Evolutionary conservation across 2,888 invertebrate species (phyloP), one percentile per base, ranked within the genome.

Genomic region (Andrena haemorrhoa): DNA sequence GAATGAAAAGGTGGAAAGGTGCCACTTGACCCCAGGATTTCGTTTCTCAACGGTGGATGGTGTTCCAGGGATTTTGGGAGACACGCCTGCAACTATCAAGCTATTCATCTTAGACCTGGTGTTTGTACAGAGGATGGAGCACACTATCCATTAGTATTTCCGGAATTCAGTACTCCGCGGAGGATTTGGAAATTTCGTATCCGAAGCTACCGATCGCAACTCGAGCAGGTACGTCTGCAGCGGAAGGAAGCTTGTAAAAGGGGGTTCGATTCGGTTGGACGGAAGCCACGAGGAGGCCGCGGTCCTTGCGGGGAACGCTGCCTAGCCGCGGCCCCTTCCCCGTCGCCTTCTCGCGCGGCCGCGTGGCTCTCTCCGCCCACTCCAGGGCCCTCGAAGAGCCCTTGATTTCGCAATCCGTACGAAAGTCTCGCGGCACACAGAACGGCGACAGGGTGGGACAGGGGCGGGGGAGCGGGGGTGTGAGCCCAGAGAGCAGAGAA

Each of bases 391-490:
- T 86, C 88, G 82, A 88, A 91, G 90, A 88, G 88, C 89, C 89
- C 92, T 93, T 92, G 93, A 93, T 93, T 92, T 92, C 89, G 89
- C 90, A 91, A 92, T 90, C 91, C 90, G 91, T 86, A 90, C 79
- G 85, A 90, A 89, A 89, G 89, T 89, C 90, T 88, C 85, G 80
- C 79, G 82, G 84, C 82, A 85, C 82, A 79, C 85, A 85, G 87
- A 79, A 47, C 63, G n/a, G 35, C 49, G 66, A 33, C 29, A 65
- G 47, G 65, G 33, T 53, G 65, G 41, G 69, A 58, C 26, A 35
- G 7, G 3, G 31, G 64, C 16, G 71, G 51, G 75, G 49, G 26
- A 2, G 68, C 23, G 61, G 70, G 61, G 53, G 31, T 31, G 66
- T 41, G 41, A 41, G 41, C 12, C 41, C 41, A 41, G 41, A 20